Conservation (phyloP, 1,140 invertebrate species). For the Drosophila truncata region DNA sequence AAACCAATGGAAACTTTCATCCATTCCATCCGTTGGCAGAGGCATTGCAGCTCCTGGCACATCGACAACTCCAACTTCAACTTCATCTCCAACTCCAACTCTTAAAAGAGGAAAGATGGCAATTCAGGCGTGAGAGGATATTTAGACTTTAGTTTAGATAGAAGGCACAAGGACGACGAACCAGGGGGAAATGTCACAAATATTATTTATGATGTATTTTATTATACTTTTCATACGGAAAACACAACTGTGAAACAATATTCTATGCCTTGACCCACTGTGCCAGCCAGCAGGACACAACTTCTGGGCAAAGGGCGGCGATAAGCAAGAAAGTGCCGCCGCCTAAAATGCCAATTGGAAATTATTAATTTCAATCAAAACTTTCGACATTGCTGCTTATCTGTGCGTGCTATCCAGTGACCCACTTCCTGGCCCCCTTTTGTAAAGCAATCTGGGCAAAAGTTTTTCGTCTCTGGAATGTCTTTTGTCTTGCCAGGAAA, state of each 20-base stretch:
- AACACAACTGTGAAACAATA: neutral
- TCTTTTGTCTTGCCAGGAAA: slow-evolving; percentile 47
- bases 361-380: slow-evolving; percentile 81
- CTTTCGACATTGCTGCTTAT: slow-evolving; percentile 73
- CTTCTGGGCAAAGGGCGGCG: slow-evolving; percentile 30
- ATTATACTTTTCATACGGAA: neutral
- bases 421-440: slow-evolving; percentile 10
- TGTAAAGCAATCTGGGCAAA: slow-evolving; percentile 51
- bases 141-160: slow-evolving; percentile 64
- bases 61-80: slow-evolving; percentile 15
- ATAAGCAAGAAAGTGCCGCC: slow-evolving; percentile 30
- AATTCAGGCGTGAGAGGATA: slow-evolving; percentile 64
- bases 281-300: slow-evolving; percentile 27
- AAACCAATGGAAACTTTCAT: slow-evolving; percentile 58
- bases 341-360: slow-evolving; percentile 69
- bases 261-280: neutral
- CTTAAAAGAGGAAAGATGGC: slow-evolving; percentile 25
- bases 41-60: slow-evolving; percentile 24
- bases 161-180: neutral
- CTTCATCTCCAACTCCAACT: neutral
- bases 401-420: slow-evolving; percentile 65
- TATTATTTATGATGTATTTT: neutral
- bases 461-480: slow-evolving; percentile 46
- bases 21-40: slow-evolving; percentile 22
- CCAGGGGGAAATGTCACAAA: neutral